Conservation (phyloP, 2,797 vertebrate genomes). For the Danio choprae region DNA sequence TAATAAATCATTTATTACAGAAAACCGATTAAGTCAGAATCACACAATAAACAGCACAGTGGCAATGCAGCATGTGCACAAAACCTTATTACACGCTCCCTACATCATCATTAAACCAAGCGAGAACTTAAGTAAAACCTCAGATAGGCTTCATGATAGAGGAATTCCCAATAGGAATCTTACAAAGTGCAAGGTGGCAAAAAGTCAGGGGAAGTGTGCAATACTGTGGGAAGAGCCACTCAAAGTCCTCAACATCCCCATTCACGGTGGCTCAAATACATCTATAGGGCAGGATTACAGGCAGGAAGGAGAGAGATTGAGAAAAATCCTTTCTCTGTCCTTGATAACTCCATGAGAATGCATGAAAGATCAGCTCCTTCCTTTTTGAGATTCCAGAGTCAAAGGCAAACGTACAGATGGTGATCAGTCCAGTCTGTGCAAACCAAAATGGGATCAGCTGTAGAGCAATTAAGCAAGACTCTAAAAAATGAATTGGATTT, state of each 20-base stretch:
- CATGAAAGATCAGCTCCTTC: neutral
- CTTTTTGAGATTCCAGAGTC: slow-evolving; percentile 8
- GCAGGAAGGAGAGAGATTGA: slow-evolving; percentile 17
- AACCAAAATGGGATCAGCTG: slow-evolving; percentile 22
- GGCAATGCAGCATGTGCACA: neutral
- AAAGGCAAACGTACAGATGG: neutral
- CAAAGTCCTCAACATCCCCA: slow-evolving; percentile 21
- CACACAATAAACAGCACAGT: too few species aligned
- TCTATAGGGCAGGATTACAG: slow-evolving; percentile 49
- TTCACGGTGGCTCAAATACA: slow-evolving; percentile 25
- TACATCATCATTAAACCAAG: neutral
- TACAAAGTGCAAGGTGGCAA: slow-evolving; percentile 3
- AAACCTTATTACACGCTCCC: neutral
- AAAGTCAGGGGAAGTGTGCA: slow-evolving; percentile 32
- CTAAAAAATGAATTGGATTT: neutral
- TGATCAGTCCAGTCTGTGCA: neutral
- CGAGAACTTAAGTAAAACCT: neutral
- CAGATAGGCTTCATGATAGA: slow-evolving; percentile 5
- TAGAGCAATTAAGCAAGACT: slow-evolving; percentile 21
- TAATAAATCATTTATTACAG: neutral
- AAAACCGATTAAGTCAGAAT: neutral
- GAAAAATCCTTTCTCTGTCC: slow-evolving; percentile 40
- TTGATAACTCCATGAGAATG: slow-evolving; percentile 18
- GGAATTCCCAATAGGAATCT: slow-evolving; percentile 1
- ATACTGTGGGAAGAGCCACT: slow-evolving; percentile 19